Evolutionary conservation across 2,113 vertebrate genomes (phyloP), one percentile per base, ranked within the genome.

Genomic region (Caretta caretta): DNA sequence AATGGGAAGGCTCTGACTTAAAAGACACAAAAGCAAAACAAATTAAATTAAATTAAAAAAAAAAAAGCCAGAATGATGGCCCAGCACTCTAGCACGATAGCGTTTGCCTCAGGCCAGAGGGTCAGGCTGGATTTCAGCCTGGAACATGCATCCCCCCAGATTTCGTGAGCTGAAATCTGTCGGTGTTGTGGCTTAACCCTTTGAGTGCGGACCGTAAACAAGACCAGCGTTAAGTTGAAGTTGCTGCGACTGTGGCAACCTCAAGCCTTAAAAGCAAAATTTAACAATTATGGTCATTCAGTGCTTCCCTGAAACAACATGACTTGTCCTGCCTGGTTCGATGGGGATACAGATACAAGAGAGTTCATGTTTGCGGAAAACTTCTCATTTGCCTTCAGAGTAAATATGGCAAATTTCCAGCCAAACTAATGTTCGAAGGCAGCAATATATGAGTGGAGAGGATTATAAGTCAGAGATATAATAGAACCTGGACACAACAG

Each of bases 331-430:
- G 5, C 22, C 16, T 19, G 10, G 24, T 38, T 42, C 6, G 2
- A 81, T 7, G 5, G 14, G 25, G 16, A 24, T 5, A 46, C 11
- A 48, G 6, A 16, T 42, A 48, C 14, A 46, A 54, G 5, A 17
- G 56, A 81, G 5, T 9, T 65, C 42, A 2, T 0, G 0, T 84
- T 22, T 38, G n/a, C 27, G 14, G 24, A 1, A 17, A 69, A 8
- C 22, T 69, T 46, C 56, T 2, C 46, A 62, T 78, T 38, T 3
- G 3, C 48, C 79, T 65, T 10, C n/a, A 50, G n/a, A 59, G 42
- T 29, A 6, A 48, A 78, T 78, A 46, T 48, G 75, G 22, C 42
- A 22, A 42, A 14, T 29, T 78, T 29, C 22, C 75, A 8, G 75
- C 75, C 29, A 27, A 78, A 25, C 42, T 46, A 29, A 8, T 27